These are phyloP conservation scores for Nymphalis io DNA, from an alignment of 1,140 invertebrate genomes.

Conservation along the genomic window DNA sequence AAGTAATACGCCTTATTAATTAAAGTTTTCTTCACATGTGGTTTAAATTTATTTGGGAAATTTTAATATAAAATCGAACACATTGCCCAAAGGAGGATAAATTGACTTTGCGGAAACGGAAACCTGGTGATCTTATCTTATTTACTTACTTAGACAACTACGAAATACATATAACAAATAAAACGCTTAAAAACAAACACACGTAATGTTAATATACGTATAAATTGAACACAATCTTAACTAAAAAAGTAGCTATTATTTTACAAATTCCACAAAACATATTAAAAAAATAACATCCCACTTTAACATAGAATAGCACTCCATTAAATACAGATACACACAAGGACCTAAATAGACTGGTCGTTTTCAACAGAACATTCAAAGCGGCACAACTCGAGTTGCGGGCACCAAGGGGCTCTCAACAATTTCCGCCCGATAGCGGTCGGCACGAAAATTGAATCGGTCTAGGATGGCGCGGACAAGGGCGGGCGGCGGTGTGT, in stretches of 20 bases:
- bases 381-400: constrained; percentile 31
- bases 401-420: constrained; percentile 41
- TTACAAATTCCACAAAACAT: background rate
- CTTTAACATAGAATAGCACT: constrained; percentile 6
- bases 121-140: too few relatives aligned
- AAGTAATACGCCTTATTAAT: too few relatives aligned
- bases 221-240: background rate
- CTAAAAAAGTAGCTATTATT: background rate
- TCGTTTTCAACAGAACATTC: constrained; percentile 19
- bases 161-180: too few relatives aligned
- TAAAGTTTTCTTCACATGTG: too few relatives aligned
- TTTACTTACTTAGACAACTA: too few relatives aligned
- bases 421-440: constrained; percentile 50
- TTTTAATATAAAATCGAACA: too few relatives aligned
- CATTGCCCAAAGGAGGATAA: too few relatives aligned
- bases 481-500: constrained; percentile 15
- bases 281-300: background rate
- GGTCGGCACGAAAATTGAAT: constrained; percentile 50
- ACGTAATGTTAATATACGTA: background rate
- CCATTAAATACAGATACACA: constrained; percentile 11
- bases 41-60: too few relatives aligned
- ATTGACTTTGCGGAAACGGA: too few relatives aligned
- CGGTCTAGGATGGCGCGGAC: constrained; percentile 24
- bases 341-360: constrained; percentile 22
- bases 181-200: background rate